Evolutionary conservation across 2,888 invertebrate species (phyloP).

Genomic region (Andrena praecox): DNA sequence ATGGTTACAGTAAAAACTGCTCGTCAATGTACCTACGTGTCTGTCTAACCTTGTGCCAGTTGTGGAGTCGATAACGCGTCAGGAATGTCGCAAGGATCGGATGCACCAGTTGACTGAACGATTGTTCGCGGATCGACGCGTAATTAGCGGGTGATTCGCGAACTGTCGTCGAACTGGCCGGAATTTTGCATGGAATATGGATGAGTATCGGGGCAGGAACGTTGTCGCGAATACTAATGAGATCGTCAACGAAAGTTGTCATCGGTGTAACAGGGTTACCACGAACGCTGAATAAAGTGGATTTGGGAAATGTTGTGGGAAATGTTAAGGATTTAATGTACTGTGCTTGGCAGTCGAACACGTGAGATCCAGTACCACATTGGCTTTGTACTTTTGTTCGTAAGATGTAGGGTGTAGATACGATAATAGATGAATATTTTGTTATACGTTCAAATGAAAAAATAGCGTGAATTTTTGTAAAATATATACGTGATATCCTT

Average conservation of each 20-base stretch:
- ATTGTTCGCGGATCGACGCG: conserved; percentile 26
- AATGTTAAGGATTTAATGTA: no score
- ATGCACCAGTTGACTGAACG: conserved; percentile 67
- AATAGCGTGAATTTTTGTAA: no score
- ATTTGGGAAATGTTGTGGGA: no score
- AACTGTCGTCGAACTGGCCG: conserved; percentile 44
- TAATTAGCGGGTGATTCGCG: conserved; percentile 30
- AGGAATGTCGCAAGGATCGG: conserved; percentile 65
- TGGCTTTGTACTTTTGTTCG: no score
- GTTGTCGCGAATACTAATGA: conserved; percentile 32
- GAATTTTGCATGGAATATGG: conserved; percentile 65
- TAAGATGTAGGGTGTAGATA: no score
- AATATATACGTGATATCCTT: no score
- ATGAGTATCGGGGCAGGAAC: conserved; percentile 49
- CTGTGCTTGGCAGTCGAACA: no score
- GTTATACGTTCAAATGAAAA: no score
- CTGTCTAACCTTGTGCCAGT: conserved; percentile 76
- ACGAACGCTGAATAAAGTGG: no score
- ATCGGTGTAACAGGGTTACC: not conserved
- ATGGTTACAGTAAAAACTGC: conserved; percentile 8
- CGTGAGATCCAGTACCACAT: no score
- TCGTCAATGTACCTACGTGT: conserved; percentile 37
- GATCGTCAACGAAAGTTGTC: conserved; percentile 10
- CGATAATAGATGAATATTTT: no score
- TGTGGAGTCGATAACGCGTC: conserved; percentile 41